Conservation (phyloP, 1,140 invertebrate species). For the Zaprionus taronus region DNA sequence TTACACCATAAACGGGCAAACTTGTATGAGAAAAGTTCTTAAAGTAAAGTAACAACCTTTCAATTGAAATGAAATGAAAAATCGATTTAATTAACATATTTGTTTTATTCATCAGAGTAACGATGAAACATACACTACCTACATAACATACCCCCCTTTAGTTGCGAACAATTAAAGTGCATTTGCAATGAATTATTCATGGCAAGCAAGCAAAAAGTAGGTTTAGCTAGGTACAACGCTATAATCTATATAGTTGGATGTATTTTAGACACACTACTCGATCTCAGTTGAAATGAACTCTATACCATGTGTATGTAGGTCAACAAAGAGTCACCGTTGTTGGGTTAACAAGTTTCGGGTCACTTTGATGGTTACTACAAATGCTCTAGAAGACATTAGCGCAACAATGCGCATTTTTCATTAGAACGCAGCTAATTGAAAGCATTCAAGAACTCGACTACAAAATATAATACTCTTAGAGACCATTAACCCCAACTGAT, state of each 20-base stretch:
- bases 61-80: background rate
- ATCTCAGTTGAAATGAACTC: background rate
- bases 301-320: background rate
- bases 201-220: background rate
- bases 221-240: background rate
- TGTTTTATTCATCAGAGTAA: slow-evolving; percentile 11
- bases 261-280: background rate
- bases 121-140: background rate
- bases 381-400: slow-evolving; percentile 16
- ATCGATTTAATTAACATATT: slow-evolving; percentile 7
- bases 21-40: background rate
- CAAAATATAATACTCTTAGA: background rate
- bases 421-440: slow-evolving; percentile 44
- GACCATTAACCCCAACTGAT: background rate
- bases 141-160: background rate
- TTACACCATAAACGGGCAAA: background rate
- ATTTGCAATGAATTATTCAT: slow-evolving; percentile 6
- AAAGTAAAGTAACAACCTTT: background rate
- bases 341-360: slow-evolving; percentile 11
- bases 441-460: background rate
- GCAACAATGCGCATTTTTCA: slow-evolving; percentile 29
- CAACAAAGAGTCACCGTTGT: background rate
- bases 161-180: background rate
- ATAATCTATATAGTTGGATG: background rate
- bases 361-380: slow-evolving; percentile 19